A percentile compares a stretch with the other conserved stretches of the same genome.
Conservation (phyloP, 2,888 invertebrate species). For the Emmelina monodactyla region DNA sequence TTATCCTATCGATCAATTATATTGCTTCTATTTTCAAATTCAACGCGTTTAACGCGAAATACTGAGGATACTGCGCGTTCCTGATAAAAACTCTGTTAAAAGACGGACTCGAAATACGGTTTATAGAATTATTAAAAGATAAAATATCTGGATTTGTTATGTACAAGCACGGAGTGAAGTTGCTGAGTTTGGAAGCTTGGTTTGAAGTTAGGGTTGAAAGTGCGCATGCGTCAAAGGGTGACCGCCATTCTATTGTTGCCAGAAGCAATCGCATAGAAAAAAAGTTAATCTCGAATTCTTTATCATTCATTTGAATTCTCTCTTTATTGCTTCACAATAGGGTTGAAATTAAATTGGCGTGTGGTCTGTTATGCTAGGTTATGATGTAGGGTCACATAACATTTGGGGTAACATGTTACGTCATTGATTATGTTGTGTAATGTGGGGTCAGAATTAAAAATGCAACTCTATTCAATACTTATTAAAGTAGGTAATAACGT, state of each 20-base stretch:
- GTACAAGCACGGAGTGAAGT: conserved; percentile 57
- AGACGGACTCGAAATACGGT: conserved; percentile 54
- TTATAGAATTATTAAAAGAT: conserved; percentile 35
- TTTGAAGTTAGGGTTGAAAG: conserved; percentile 37
- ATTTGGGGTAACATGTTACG: conserved; percentile 30
- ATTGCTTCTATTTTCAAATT: background rate
- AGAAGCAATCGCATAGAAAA: conserved; percentile 33
- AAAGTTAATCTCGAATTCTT: too few relatives aligned
- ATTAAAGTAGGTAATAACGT: too few relatives aligned
- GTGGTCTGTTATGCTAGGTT: conserved; percentile 12
- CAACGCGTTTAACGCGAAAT: conserved; percentile 9
- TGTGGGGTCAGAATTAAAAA: conserved; percentile 19
- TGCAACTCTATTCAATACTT: too few relatives aligned
- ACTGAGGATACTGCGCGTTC: conserved; percentile 14
- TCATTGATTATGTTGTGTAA: conserved; percentile 30
- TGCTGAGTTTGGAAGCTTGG: conserved; percentile 48
- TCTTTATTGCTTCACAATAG: conserved; percentile 27
- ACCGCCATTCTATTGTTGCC: conserved; percentile 42
- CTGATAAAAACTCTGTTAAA: conserved; percentile 15
- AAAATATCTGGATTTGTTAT: conserved; percentile 48
- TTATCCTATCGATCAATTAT: conserved; percentile 53
- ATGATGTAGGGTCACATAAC: conserved; percentile 15
- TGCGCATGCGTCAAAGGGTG: conserved; percentile 55
- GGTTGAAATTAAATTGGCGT: conserved; percentile 20
- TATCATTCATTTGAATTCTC: too few relatives aligned